Conservation (phyloP, 2,888 invertebrate genomes). For the Amblyjoppa fuscipennis region DNA sequence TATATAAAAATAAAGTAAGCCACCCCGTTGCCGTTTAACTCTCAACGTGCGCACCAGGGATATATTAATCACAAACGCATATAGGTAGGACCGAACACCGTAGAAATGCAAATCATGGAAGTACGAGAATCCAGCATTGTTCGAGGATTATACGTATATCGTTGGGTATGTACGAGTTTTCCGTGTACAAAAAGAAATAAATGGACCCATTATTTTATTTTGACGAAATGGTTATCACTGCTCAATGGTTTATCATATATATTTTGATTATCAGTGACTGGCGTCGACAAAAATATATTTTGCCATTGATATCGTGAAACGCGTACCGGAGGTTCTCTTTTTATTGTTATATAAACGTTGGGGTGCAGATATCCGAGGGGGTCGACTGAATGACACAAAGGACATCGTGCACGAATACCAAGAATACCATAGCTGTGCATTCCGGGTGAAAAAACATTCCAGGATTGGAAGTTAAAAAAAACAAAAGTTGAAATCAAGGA, state of each 20-base stretch:
- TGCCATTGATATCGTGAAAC: background rate
- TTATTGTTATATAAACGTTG: background rate
- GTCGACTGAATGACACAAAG: background rate
- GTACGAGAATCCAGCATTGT: constrained; percentile 28
- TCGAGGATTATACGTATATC: constrained; percentile 28
- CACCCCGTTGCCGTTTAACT: constrained; percentile 32
- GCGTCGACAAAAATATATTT: background rate
- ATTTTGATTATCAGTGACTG: background rate
- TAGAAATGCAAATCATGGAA: constrained; percentile 59
- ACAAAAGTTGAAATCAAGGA: background rate
- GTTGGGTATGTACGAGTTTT: background rate
- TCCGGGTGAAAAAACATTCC: background rate
- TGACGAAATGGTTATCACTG: too few relatives aligned
- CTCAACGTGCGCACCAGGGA: constrained; percentile 43
- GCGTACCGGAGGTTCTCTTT: background rate
- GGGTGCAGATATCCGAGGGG: background rate
- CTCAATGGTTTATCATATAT: background rate
- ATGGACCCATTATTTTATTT: background rate
- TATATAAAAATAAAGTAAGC: background rate
- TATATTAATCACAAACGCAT: constrained; percentile 59
- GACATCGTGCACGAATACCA: background rate
- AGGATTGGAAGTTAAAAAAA: background rate
- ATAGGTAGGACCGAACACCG: constrained; percentile 7
- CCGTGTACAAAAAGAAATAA: background rate
- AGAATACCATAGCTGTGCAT: background rate